phyloP scores from a whole-genome alignment of 2,113 vertebrate genomes.

The Cololabis saira region DNA sequence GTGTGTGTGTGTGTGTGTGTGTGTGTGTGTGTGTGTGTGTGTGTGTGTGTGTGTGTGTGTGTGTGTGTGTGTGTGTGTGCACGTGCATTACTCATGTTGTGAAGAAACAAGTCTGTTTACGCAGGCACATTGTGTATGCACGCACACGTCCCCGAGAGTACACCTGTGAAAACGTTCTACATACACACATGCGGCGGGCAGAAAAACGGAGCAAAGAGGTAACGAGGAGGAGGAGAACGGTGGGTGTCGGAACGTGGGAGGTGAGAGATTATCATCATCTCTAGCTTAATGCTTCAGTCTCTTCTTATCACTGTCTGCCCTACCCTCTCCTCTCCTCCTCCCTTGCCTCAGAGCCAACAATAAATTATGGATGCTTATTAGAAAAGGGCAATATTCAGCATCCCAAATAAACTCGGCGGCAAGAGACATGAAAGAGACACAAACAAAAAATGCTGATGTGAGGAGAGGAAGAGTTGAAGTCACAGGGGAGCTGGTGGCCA shows the following conservation, averaged over 20 bases:
- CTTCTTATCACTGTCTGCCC: constrained; percentile 48
- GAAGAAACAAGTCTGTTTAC: constrained; percentile 4
- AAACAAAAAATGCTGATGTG: constrained; percentile 74
- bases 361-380: constrained; percentile 85
- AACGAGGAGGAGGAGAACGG: constrained; percentile 34
- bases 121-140: not conserved
- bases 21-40: not conserved
- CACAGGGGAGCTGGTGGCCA: constrained; percentile 49
- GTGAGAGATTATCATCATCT: constrained; percentile 60
- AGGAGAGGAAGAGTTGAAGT: constrained; percentile 55
- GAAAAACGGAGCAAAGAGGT: constrained; percentile 40
- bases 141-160: not conserved
- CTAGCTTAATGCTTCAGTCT: constrained; percentile 63
- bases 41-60: not conserved
- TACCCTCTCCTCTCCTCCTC: constrained; percentile 30
- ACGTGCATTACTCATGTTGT: not conserved
- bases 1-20: no score
- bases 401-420: constrained; percentile 72
- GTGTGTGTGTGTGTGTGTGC: not conserved
- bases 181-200: constrained; percentile 1
- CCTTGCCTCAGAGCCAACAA: constrained; percentile 67
- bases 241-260: constrained; percentile 58
- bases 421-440: constrained; percentile 70
- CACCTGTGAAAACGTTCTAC: constrained; percentile 7
- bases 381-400: constrained; percentile 83